These are phyloP conservation scores for Caenorhabditis remanei DNA, from an alignment of 1,140 invertebrate genomes.

Conservation along the genomic window DNA sequence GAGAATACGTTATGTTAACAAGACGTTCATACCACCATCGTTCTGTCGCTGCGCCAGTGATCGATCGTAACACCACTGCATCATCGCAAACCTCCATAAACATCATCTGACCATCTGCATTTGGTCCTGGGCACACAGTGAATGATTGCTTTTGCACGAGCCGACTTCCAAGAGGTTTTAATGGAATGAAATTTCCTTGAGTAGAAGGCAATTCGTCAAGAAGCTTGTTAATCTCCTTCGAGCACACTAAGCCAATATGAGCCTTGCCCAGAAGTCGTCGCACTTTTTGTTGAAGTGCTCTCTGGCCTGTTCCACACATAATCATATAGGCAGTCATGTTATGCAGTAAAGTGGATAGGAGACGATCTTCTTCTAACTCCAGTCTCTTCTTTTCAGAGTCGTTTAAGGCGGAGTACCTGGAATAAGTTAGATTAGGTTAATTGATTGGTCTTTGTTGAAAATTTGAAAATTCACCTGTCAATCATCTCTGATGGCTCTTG, in stretches of 20 bases:
- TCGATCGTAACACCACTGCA: conserved; percentile 91
- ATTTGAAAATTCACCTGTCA: conserved; percentile 82
- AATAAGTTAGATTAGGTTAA: background rate
- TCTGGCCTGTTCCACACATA: conserved; percentile 80
- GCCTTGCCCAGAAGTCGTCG: conserved; percentile 93
- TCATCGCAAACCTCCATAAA: conserved; percentile 98
- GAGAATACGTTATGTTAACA: conserved; percentile 99
- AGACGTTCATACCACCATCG: conserved; percentile 98
- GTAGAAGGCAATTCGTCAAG: conserved; percentile 86
- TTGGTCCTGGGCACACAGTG: conserved; percentile 93
- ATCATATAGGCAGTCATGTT: conserved; percentile 96
- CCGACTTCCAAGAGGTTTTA: conserved; percentile 88
- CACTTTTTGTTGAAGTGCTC: conserved; percentile 83
- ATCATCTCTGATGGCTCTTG: conserved; percentile 99
- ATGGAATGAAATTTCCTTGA: conserved; percentile 93
- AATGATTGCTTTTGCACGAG: conserved; percentile 96
- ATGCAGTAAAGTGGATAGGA: conserved; percentile 94
- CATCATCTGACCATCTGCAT: conserved; percentile 89
- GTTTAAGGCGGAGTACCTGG: conserved; percentile 88
- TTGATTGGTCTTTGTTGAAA: too few species aligned
- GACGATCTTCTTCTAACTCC: conserved; percentile 96
- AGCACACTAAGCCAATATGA: conserved; percentile 96
- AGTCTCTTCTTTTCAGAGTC: conserved; percentile 93
- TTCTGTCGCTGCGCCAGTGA: conserved; percentile 93
- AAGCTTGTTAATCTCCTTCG: conserved; percentile 95